Evolutionary conservation across 2,797 vertebrate genomes (phyloP).

Genomic region (Thunnus albacares): DNA sequence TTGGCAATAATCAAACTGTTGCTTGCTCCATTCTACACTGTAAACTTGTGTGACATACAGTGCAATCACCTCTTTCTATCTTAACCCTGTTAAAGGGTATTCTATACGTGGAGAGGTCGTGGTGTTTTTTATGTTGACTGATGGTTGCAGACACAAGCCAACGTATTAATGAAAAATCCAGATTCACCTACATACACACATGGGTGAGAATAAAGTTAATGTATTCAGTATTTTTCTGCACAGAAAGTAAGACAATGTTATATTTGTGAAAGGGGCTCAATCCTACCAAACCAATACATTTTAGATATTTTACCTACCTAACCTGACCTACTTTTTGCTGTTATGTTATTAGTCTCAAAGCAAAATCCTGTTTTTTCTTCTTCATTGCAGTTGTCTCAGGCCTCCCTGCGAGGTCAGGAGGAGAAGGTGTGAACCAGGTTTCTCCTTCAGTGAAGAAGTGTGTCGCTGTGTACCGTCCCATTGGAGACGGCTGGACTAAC

Average conservation of each 20-base stretch:
- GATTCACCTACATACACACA: no score
- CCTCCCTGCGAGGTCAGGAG: slow-evolving; percentile 90
- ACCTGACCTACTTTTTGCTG: not conserved
- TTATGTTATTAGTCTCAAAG: not conserved
- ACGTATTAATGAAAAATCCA: no score
- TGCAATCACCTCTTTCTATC: not conserved
- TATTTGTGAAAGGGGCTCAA: not conserved
- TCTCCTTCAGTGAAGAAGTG: slow-evolving; percentile 95
- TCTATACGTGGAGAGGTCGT: not conserved
- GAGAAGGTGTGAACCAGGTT: slow-evolving; percentile 90
- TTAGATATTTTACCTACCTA: not conserved
- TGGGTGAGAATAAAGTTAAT: not conserved
- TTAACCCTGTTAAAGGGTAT: no score
- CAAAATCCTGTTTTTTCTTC: not conserved
- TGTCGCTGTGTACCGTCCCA: slow-evolving; percentile 95
- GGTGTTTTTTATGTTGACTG: not conserved
- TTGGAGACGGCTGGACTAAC: slow-evolving; percentile 91
- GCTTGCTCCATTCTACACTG: not conserved
- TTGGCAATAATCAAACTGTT: not conserved
- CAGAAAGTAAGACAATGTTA: not conserved
- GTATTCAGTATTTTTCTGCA: not conserved
- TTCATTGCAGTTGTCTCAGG: slow-evolving; percentile 89
- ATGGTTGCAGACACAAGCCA: not conserved
- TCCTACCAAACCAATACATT: not conserved
- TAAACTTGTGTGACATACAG: no score